A percentile compares a stretch with the other conserved stretches of the same genome.
phyloP scores from a whole-genome alignment of 2,113 vertebrate species.

The Myiozetetes cayanensis region DNA sequence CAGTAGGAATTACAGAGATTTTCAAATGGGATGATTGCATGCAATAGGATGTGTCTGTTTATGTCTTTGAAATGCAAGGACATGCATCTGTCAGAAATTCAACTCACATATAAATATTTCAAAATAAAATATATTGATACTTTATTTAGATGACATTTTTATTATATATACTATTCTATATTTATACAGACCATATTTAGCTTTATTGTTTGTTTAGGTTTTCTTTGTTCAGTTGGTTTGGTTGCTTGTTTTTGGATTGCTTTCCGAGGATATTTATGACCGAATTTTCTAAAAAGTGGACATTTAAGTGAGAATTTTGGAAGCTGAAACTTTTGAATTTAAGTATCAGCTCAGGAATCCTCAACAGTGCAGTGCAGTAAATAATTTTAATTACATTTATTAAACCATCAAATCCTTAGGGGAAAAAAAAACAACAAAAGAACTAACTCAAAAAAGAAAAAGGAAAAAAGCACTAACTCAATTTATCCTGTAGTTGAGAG shows the following conservation, averaged over 20 bases:
- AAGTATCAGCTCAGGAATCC: not conserved
- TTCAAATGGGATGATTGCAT: not conserved
- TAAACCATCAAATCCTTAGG: not conserved
- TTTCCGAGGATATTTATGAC: not conserved
- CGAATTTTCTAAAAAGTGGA: not conserved
- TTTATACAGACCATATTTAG: not conserved
- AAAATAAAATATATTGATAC: not conserved
- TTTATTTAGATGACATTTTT: not conserved
- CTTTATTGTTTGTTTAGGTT: not conserved
- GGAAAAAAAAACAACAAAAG: not conserved
- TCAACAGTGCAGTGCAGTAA: not conserved
- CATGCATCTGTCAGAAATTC: not conserved
- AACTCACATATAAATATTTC: not conserved
- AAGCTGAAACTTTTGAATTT: not conserved
- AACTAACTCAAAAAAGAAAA: too few relatives aligned
- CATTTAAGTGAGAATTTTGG: not conserved
- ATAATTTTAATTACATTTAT: not conserved
- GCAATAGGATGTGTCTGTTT: not conserved
- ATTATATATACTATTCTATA: not conserved
- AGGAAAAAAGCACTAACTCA: not conserved
- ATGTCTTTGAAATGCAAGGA: not conserved
- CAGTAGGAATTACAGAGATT: not conserved
- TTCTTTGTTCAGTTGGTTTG: not conserved
- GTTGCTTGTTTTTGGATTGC: rapidly evolving
- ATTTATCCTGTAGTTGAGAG: not conserved